phyloP scores from a whole-genome alignment of 2,888 invertebrate species.

The Acleris laterana region DNA sequence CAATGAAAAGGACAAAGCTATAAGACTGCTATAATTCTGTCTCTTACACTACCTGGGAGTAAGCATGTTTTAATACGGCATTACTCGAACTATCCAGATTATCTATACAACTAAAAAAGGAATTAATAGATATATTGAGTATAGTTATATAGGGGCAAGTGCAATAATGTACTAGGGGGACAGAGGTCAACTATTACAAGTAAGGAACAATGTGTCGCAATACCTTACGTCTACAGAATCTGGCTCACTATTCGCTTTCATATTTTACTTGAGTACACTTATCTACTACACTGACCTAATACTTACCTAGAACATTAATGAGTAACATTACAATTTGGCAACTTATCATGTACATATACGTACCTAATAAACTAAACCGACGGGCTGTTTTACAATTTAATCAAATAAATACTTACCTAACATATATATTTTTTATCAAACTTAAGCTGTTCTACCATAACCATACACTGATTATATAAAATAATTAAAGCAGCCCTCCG shows the following conservation, averaged over 20 bases:
- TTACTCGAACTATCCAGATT: no score
- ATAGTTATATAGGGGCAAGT: neutral
- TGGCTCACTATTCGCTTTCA: constrained; percentile 80
- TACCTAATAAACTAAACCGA: constrained; percentile 6
- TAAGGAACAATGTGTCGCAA: constrained; percentile 41
- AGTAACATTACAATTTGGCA: constrained; percentile 34
- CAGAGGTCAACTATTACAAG: neutral
- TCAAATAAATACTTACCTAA: neutral
- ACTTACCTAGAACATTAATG: constrained; percentile 25
- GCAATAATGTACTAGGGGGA: constrained; percentile 2
- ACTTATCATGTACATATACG: constrained; percentile 12
- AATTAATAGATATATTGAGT: neutral
- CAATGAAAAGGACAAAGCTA: no score
- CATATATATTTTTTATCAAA: no score
- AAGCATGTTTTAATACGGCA: no score
- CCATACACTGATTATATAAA: no score
- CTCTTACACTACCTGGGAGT: no score
- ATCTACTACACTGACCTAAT: constrained; percentile 26
- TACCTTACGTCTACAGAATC: constrained; percentile 45
- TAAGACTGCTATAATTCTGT: no score
- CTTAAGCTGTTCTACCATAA: no score
- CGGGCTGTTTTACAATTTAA: constrained; percentile 2
- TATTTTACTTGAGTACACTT: constrained; percentile 47
- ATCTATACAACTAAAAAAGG: neutral
- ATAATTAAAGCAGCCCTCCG: no score